These are phyloP conservation scores for Panthera uncia DNA, from an alignment of 2,113 vertebrate species.

Conservation along the genomic window DNA sequence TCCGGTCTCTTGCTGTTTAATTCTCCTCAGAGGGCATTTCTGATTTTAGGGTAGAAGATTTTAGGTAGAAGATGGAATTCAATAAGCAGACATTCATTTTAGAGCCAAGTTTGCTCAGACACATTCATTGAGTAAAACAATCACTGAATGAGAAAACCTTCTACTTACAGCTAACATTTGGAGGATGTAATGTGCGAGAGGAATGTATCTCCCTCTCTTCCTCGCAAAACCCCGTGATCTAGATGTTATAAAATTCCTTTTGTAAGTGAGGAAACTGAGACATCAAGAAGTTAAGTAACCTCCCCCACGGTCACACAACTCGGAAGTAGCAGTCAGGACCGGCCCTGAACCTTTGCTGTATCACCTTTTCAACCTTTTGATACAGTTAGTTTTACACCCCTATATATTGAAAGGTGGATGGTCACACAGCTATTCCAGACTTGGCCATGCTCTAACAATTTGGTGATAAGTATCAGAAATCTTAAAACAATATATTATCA, in stretches of 20 bases:
- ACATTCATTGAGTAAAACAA: neutral
- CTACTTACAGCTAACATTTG: neutral
- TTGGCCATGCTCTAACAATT: neutral
- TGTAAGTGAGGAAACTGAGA: neutral
- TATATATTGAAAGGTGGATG: neutral
- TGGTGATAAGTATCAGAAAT: neutral
- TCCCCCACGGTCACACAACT: no score
- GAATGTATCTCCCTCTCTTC: neutral
- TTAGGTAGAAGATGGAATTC: neutral
- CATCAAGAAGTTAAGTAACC: neutral
- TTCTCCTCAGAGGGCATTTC: neutral
- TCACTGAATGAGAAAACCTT: neutral
- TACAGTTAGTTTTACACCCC: neutral
- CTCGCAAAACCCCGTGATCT: neutral
- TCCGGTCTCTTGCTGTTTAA: neutral
- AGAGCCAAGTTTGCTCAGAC: neutral
- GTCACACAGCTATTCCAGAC: neutral
- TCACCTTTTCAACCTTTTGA: neutral
- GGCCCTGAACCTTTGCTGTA: neutral
- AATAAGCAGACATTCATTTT: neutral
- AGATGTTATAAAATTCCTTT: neutral
- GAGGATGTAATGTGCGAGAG: neutral
- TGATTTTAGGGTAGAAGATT: neutral
- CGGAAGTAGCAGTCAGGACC: neutral
- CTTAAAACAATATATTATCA: neutral